phyloP scores from a whole-genome alignment of 2,113 vertebrate species.

The Tetrao urogallus region DNA sequence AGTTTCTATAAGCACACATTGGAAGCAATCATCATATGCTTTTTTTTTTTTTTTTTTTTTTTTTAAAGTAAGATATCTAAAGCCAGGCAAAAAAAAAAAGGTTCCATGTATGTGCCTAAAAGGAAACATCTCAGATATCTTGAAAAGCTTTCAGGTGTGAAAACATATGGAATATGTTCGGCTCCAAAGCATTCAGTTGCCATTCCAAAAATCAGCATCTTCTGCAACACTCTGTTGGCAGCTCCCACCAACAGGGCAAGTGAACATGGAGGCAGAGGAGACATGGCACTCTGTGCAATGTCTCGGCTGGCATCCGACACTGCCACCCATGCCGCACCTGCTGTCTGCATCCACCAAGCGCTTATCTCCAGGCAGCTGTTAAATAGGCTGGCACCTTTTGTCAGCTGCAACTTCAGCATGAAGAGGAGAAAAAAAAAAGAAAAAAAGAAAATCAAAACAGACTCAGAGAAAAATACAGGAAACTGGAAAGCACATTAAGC shows the following conservation, averaged over 20 bases:
- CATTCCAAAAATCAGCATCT: neutral
- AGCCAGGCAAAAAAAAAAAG: slow-evolving; percentile 57
- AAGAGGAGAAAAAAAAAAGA: neutral
- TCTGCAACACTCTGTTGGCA: accelerated
- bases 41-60: too few species aligned
- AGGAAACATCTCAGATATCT: neutral
- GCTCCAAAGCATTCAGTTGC: neutral
- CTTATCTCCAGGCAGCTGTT: slow-evolving; percentile 39
- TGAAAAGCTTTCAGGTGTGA: slow-evolving; percentile 54
- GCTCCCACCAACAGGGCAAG: neutral
- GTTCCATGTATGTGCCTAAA: neutral
- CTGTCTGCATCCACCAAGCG: neutral
- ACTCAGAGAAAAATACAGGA: slow-evolving; percentile 21
- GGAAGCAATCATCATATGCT: slow-evolving; percentile 25
- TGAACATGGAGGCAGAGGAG: neutral
- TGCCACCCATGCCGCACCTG: neutral
- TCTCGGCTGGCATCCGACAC: neutral
- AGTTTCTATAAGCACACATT: slow-evolving; percentile 33
- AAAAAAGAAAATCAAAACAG: slow-evolving; percentile 8
- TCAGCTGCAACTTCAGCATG: neutral
- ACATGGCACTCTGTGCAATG: neutral
- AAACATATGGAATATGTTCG: neutral
- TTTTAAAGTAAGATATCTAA: neutral
- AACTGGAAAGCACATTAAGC: slow-evolving; percentile 28
- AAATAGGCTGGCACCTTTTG: slow-evolving; percentile 24